Base-by-base conservation (phyloP, 2,888 invertebrate genomes). In the Dryocosmus kuriphilus region DNA sequence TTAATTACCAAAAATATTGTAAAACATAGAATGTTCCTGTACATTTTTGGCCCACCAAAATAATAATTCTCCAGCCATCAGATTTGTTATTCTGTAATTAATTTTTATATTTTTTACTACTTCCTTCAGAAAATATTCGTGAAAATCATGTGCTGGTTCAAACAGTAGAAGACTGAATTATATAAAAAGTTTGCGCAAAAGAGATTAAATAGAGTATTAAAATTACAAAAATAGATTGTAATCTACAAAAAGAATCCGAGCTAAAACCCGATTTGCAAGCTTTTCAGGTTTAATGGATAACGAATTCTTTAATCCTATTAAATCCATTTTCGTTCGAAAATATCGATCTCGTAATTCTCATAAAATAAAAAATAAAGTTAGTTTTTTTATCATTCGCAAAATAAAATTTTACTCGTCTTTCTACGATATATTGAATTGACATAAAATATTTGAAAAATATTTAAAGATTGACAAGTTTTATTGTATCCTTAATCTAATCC, bases 291-390 rank as follows among this genome's bases (percentile, higher is more conserved):
- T 67, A 46, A 41, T 41, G 19, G 19, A 67, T 67, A 41, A 67
- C 27, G 27, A 30, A 67, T 46, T 67, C 46, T 16, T 41, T 24
- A 65, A 67, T 46, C 46, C 67, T 41, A 41, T 67, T 46, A 46
- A 67, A 41, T 67, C 27, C 41, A 0, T 67, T 46, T 67, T 46
- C 46, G 24, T 46, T 41, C 19, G 3, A 9, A 67, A 67, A 19
- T 46, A 41, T 41, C 16, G 65, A 22, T 65, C 24, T 38, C 1
- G 2, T 38, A 19, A 65, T 38, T 27, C 19, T 65, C 22, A 8
- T 9, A 9, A 51, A 1, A 19, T 8, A 51, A 51, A 51, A 1
- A 9, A 51, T 2, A 22, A n/a, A 51, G 22, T 22, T 22, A 19
- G n/a, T 51, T 51, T 3, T n/a, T 3, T 1, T 41, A 41, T 16